Percentiles rank a stretch among this genome's conserved stretches.
Conservation (phyloP, 2,113 vertebrate genomes). For the Excalfactoria chinensis region DNA sequence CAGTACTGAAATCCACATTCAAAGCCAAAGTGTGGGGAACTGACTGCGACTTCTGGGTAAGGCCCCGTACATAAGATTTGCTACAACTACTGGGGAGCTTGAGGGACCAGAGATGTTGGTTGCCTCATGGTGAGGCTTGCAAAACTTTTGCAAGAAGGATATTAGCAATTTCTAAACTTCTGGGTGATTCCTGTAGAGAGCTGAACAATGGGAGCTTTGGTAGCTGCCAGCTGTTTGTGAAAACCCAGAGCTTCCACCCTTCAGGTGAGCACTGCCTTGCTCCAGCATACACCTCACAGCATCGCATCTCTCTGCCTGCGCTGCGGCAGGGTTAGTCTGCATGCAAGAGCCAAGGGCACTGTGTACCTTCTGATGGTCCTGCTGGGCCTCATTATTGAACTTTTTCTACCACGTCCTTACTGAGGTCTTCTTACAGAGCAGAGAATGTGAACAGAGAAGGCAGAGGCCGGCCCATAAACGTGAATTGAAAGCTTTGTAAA, state of each 20-base stretch:
- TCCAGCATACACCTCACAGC: accelerated
- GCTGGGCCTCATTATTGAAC: not conserved
- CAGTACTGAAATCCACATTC: slow-evolving; percentile 9
- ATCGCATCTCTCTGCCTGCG: not conserved
- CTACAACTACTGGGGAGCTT: not conserved
- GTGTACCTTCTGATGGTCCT: not conserved
- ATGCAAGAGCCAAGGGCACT: not conserved
- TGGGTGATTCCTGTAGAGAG: not conserved
- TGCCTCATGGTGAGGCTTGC: not conserved
- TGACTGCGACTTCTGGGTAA: not conserved
- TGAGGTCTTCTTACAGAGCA: not conserved
- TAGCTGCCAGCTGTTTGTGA: not conserved
- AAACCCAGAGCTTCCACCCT: not conserved
- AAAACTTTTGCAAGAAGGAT: not conserved
- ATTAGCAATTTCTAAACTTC: not conserved
- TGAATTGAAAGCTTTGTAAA: not conserved
- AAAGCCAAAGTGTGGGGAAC: not conserved
- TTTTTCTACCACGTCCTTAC: not conserved
- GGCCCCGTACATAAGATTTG: not conserved
- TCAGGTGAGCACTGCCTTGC: not conserved
- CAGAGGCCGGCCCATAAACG: not conserved
- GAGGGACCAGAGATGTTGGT: not conserved
- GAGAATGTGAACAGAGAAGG: not conserved
- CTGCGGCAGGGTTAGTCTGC: not conserved
- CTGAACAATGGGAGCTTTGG: not conserved